These are phyloP conservation scores for Martes martes DNA, from an alignment of 2,113 vertebrate genomes.

Conservation along the genomic window DNA sequence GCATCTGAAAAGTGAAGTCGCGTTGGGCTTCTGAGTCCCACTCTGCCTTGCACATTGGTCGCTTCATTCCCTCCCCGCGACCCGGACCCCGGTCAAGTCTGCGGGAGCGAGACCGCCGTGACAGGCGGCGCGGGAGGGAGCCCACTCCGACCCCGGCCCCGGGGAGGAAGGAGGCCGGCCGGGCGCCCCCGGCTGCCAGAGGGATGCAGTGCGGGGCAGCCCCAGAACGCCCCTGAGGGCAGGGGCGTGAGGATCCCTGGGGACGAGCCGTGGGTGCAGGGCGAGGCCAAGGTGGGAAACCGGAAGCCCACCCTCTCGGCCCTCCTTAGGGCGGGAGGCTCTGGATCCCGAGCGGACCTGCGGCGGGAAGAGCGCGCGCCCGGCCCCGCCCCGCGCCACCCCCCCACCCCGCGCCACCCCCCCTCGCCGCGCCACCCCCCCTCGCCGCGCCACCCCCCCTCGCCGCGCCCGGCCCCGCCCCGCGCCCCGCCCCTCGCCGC, in stretches of 20 bases:
- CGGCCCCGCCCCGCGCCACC: too few species aligned
- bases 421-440: too few species aligned
- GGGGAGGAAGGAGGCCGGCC: not conserved
- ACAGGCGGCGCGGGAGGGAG: not conserved
- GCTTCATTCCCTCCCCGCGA: too few species aligned
- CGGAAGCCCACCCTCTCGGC: accelerated
- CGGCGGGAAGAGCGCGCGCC: accelerated
- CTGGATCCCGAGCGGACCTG: accelerated
- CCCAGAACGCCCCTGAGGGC: too few species aligned
- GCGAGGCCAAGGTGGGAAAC: not conserved
- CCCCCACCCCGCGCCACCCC: too few species aligned
- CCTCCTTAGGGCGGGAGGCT: accelerated
- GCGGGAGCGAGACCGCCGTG: not conserved
- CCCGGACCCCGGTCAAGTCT: not conserved
- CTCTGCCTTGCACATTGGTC: not conserved
- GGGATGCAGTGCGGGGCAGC: not conserved
- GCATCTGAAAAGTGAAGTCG: not conserved
- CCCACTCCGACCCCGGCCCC: not conserved
- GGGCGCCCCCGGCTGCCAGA: not conserved
- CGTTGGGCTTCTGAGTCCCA: not conserved
- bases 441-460: too few species aligned
- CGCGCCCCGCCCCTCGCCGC: not conserved
- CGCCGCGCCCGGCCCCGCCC: accelerated
- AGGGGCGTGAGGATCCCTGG: too few species aligned
- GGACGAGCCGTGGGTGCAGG: not conserved